phyloP scores from a whole-genome alignment of 2,113 vertebrate species.

The Lagopus leucura region DNA sequence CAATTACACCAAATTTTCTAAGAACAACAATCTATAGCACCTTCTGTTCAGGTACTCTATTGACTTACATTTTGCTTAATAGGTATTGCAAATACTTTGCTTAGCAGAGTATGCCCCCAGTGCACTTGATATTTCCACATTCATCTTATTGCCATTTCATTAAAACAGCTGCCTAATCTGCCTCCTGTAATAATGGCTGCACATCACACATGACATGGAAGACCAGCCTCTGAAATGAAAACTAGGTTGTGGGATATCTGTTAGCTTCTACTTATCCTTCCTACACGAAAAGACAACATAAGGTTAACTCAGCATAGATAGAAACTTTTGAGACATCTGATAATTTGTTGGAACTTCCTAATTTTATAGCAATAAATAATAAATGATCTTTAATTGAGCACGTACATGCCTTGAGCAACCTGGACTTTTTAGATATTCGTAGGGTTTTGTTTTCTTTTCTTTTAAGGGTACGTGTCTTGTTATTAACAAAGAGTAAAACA shows the following conservation, averaged over 20 bases:
- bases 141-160: slow-evolving; percentile 38
- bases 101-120: not conserved
- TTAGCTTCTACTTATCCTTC: not conserved
- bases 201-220: slow-evolving; percentile 16
- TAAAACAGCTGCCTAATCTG: slow-evolving; percentile 41
- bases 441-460: not conserved
- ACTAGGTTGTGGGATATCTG: not conserved
- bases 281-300: not conserved
- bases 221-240: slow-evolving; percentile 1
- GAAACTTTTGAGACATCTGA: not conserved
- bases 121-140: slow-evolving; percentile 10
- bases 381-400: not conserved
- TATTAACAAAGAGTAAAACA: not conserved
- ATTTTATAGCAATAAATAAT: not conserved
- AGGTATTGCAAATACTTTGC: not conserved
- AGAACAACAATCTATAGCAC: not conserved
- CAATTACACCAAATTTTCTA: slow-evolving; percentile 15
- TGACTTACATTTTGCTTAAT: slow-evolving; percentile 20
- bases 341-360: not conserved
- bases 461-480: not conserved
- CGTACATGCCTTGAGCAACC: not conserved
- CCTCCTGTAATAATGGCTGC: slow-evolving; percentile 19
- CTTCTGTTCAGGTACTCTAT: not conserved
- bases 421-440: not conserved
- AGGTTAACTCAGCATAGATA: not conserved